Evolutionary conservation across 1,140 invertebrate genomes (phyloP).

Genomic region (Hycleus cichorii): DNA sequence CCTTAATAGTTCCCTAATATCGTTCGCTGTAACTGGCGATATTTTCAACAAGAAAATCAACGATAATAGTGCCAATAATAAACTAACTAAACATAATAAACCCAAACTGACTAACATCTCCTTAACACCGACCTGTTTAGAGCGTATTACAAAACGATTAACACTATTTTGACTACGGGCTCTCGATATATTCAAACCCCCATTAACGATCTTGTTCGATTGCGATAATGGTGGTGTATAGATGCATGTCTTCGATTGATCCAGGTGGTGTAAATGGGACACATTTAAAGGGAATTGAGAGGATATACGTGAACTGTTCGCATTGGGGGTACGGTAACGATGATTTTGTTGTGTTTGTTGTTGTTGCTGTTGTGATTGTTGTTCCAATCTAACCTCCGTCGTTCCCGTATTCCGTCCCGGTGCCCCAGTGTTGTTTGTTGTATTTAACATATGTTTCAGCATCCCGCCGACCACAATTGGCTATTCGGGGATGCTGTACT

Average conservation of each 20-base stretch:
- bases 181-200: slow-evolving; percentile 48
- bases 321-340: slow-evolving; percentile 26
- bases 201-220: slow-evolving; percentile 42
- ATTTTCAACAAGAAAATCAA: slow-evolving; percentile 80
- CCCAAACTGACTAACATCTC: slow-evolving; percentile 81
- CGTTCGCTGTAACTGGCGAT: slow-evolving; percentile 54
- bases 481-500: slow-evolving; percentile 1
- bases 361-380: background rate
- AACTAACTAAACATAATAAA: slow-evolving; percentile 73
- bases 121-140: slow-evolving; percentile 53
- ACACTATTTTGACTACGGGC: slow-evolving; percentile 36
- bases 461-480: slow-evolving; percentile 22
- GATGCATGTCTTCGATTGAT: background rate
- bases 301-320: slow-evolving; percentile 30
- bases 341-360: slow-evolving; percentile 11
- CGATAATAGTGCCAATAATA: slow-evolving; percentile 73
- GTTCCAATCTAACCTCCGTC: slow-evolving; percentile 15
- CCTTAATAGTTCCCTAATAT: slow-evolving; percentile 49
- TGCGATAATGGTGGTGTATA: background rate
- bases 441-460: slow-evolving; percentile 39
- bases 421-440: slow-evolving; percentile 12
- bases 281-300: slow-evolving; percentile 36
- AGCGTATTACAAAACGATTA: slow-evolving; percentile 45
- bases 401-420: slow-evolving; percentile 20
- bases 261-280: slow-evolving; percentile 26